These are phyloP conservation scores for Hippocampus abdominalis DNA, from an alignment of 2,113 vertebrate species.

Conservation along the genomic window DNA sequence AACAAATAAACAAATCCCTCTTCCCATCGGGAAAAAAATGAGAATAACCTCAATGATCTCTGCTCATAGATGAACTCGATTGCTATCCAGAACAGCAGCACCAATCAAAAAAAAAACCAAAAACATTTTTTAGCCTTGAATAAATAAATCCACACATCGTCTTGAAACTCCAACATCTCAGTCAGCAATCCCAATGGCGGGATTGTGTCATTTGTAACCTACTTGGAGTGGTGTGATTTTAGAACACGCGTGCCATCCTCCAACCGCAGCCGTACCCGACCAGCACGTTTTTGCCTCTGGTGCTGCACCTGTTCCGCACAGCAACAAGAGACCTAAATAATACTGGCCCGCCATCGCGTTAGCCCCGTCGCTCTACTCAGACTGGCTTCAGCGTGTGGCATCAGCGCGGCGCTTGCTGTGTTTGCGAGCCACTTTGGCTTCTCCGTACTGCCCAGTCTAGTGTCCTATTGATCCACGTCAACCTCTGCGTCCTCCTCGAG, in stretches of 20 bases:
- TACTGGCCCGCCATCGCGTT: constrained; percentile 27
- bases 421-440: constrained; percentile 20
- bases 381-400: neutral
- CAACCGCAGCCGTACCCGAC: constrained; percentile 38
- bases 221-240: neutral
- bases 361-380: neutral
- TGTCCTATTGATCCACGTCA: constrained; percentile 45
- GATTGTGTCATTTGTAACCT: neutral
- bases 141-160: neutral
- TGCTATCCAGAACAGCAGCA: too few species aligned
- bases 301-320: constrained; percentile 67
- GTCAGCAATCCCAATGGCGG: neutral
- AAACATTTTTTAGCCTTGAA: neutral
- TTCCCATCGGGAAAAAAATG: too few species aligned
- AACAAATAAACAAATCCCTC: too few species aligned
- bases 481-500: neutral
- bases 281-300: constrained; percentile 61
- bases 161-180: neutral
- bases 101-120: too few species aligned
- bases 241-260: constrained; percentile 10
- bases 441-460: constrained; percentile 7
- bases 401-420: constrained; percentile 20
- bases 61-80: too few species aligned
- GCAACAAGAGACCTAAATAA: constrained; percentile 64
- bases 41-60: too few species aligned